Evolutionary conservation across 2,113 vertebrate genomes (phyloP).

Genomic region (Oncorhynchus nerka): DNA sequence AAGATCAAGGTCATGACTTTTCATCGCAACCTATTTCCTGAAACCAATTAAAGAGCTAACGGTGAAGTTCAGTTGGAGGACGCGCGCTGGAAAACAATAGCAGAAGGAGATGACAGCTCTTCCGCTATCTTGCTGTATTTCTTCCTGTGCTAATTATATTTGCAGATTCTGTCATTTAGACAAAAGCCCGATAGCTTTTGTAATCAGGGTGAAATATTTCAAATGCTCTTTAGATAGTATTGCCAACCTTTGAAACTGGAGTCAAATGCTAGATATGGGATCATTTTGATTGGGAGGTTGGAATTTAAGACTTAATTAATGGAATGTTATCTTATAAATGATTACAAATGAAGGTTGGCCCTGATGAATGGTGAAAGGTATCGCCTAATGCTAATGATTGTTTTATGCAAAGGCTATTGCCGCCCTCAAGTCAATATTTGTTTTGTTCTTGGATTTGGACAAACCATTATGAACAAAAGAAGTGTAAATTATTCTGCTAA

Average conservation of each 20-base stretch:
- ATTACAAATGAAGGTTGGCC: background rate
- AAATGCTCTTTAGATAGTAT: constrained; percentile 35
- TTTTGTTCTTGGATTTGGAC: background rate
- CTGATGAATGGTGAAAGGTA: background rate
- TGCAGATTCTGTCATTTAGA: constrained; percentile 75
- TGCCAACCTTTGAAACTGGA: constrained; percentile 47
- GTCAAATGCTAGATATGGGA: constrained; percentile 36
- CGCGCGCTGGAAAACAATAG: constrained; percentile 56
- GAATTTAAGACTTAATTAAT: constrained; percentile 22
- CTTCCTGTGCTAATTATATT: constrained; percentile 70
- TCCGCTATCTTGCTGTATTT: constrained; percentile 57
- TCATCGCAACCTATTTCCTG: constrained; percentile 70
- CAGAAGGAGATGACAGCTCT: constrained; percentile 62
- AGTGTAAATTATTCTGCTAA: background rate
- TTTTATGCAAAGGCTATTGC: too few species aligned
- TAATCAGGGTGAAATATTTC: constrained; percentile 60
- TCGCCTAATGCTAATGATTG: background rate
- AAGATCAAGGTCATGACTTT: constrained; percentile 78
- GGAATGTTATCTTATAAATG: background rate
- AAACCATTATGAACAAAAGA: background rate
- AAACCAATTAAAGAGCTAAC: constrained; percentile 77
- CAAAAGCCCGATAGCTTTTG: constrained; percentile 61
- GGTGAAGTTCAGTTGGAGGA: constrained; percentile 78
- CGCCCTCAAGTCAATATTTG: too few species aligned
- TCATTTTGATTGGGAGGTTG: constrained; percentile 43